Evolutionary conservation across 2,113 vertebrate species (phyloP).

Genomic region (Carettochelys insculpta): DNA sequence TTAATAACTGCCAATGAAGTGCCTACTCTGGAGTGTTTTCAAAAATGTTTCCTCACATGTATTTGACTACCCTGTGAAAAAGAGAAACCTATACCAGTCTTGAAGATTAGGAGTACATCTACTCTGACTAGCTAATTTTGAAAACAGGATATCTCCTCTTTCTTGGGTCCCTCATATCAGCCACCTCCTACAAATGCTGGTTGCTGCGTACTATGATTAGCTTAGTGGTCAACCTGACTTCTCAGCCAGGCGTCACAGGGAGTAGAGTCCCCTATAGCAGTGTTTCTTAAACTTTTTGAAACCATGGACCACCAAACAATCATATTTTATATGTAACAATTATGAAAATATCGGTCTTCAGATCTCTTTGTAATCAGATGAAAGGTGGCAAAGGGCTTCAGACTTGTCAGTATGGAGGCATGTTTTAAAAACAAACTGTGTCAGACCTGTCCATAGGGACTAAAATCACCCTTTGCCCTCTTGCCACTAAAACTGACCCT

Average conservation of each 20-base stretch:
- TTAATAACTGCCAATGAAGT: background rate
- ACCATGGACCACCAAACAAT: too few species aligned
- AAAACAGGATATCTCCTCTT: background rate
- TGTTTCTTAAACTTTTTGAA: too few species aligned
- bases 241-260: background rate
- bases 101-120: background rate
- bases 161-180: fast-evolving
- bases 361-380: constrained; percentile 18
- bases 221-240: background rate
- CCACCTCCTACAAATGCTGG: background rate
- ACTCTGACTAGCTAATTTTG: background rate
- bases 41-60: background rate
- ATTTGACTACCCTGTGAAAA: background rate
- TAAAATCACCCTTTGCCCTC: background rate
- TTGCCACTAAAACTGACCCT: background rate
- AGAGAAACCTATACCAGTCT: background rate
- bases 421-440: background rate
- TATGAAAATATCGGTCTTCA: background rate
- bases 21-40: background rate
- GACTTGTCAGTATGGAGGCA: fast-evolving
- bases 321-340: too few species aligned
- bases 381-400: constrained; percentile 6
- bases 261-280: background rate
- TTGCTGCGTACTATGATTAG: background rate
- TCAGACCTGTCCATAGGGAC: background rate